phyloP scores from a whole-genome alignment of 2,888 invertebrate genomes.

The Cynaeus angustus region DNA sequence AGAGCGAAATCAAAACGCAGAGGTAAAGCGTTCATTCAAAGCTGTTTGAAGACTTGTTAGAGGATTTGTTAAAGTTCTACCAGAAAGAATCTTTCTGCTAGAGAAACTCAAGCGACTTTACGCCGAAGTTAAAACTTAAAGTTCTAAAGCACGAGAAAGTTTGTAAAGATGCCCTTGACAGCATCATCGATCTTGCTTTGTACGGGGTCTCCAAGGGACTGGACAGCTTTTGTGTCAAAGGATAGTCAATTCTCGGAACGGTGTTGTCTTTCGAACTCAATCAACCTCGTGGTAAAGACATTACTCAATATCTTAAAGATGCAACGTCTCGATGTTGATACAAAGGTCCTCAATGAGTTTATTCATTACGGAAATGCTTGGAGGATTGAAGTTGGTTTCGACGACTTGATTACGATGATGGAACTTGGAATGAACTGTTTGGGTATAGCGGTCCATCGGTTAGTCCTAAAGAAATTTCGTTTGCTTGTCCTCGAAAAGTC shows the following conservation, averaged over 20 bases:
- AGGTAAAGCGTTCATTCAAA: conserved; percentile 71
- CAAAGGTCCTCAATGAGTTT: conserved; percentile 76
- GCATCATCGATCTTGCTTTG: conserved; percentile 74
- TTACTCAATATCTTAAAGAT: conserved; percentile 71
- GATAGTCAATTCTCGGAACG: conserved; percentile 74
- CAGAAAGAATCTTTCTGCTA: conserved; percentile 16
- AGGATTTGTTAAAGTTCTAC: conserved; percentile 73
- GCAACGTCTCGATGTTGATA: conserved; percentile 74
- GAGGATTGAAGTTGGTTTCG: conserved; percentile 67
- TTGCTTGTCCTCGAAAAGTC: conserved; percentile 56
- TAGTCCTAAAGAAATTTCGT: conserved; percentile 67
- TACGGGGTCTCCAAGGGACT: conserved; percentile 72
- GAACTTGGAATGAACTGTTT: conserved; percentile 64
- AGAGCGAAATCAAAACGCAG: conserved; percentile 73
- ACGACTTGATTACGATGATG: conserved; percentile 47
- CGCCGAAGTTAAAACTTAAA: conserved; percentile 73
- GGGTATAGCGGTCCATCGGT: conserved; percentile 66
- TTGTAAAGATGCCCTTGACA: conserved; percentile 74
- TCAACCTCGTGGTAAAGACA: conserved; percentile 63
- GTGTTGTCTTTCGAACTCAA: conserved; percentile 68
- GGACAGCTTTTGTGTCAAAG: conserved; percentile 75
- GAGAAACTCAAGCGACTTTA: conserved; percentile 72
- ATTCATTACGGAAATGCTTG: conserved; percentile 74
- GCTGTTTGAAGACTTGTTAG: conserved; percentile 65
- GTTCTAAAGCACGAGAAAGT: conserved; percentile 72